phyloP scores from a whole-genome alignment of 2,797 vertebrate genomes.

The Microchirus variegatus region DNA sequence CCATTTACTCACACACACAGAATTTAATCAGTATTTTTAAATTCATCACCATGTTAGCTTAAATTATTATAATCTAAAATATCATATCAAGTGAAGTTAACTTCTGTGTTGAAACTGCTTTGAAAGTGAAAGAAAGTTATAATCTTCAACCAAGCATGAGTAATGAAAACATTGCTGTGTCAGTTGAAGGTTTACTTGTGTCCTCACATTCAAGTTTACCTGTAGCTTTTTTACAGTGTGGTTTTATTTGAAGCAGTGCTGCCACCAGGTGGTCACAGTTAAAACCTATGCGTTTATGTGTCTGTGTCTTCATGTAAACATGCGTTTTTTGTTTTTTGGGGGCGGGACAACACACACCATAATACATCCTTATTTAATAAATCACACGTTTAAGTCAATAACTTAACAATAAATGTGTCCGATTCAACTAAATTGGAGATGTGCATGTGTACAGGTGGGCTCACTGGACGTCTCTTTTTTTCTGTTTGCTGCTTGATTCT shows the following conservation, averaged over 20 bases:
- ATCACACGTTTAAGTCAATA: neutral
- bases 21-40: no score
- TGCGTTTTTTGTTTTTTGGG: no score
- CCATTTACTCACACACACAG: no score
- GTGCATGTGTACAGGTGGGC: constrained; percentile 5
- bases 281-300: neutral
- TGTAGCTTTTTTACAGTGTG: neutral
- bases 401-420: constrained; percentile 29
- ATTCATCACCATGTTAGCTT: no score
- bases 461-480: constrained; percentile 7
- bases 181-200: neutral
- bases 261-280: constrained; percentile 62
- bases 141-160: no score
- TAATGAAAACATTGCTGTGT: no score
- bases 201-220: neutral
- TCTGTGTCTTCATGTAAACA: neutral
- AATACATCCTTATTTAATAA: constrained; percentile 16
- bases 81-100: no score
- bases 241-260: constrained; percentile 37
- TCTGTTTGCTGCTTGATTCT: constrained; percentile 32
- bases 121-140: no score
- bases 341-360: neutral
- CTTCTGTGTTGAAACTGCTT: no score
- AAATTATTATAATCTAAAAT: no score
- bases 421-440: constrained; percentile 18